Evolutionary conservation across 2,797 vertebrate species (phyloP).

Genomic region (Acrossocheilus fasciatus): DNA sequence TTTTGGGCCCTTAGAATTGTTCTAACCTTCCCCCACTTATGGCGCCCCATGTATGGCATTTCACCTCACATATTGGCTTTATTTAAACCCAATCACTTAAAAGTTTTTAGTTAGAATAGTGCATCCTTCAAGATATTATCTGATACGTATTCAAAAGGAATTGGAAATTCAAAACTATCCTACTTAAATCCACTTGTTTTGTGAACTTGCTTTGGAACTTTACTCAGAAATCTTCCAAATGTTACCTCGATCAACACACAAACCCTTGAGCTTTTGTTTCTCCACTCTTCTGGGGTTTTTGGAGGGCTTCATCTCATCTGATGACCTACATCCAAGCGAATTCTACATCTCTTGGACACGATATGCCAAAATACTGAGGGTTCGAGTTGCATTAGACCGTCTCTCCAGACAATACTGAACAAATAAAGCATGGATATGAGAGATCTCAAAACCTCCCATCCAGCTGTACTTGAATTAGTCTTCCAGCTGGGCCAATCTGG

Average conservation of each 20-base stretch:
- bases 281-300: not conserved
- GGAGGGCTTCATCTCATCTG: not conserved
- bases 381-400: not conserved
- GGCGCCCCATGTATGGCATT: not conserved
- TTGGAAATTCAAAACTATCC: not conserved
- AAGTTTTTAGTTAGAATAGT: not conserved
- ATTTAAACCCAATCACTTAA: not conserved
- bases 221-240: not conserved
- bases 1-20: too few relatives aligned
- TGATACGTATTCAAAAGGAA: not conserved
- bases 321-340: not conserved
- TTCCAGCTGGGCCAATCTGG: constrained; percentile 47
- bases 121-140: not conserved
- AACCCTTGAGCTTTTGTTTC: not conserved
- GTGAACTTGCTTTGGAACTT: not conserved
- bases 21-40: too few relatives aligned
- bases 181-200: not conserved
- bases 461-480: constrained; percentile 38
- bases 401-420: constrained; percentile 4
- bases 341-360: not conserved
- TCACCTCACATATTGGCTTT: not conserved
- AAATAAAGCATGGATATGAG: constrained; percentile 21
- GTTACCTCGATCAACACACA: not conserved
- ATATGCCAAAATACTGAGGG: constrained; percentile 5
- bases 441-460: constrained; percentile 19